Base-by-base conservation (phyloP, 23 tunicate species). In the Halocynthia roretzi region DNA sequence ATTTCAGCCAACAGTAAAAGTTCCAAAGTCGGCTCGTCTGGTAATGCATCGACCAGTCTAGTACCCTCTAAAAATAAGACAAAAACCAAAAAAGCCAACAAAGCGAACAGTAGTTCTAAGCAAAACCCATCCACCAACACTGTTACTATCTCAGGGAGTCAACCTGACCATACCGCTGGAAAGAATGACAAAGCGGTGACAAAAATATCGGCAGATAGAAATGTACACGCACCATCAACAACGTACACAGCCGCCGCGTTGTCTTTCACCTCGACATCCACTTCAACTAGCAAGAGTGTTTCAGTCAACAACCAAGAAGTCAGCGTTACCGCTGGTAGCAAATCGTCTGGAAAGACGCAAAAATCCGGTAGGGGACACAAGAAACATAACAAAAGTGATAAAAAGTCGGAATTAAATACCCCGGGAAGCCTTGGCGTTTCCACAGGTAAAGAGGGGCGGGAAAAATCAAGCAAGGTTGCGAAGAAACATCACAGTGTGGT, bases 311-410 rank as follows among this genome's bases (percentile, higher is more conserved):
- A 31, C 44, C 44, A 31, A 31, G 44, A 40, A 15, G 70, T 20
- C 19, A 65, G 5, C 9, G 19, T 11, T 10, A 65, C 22, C 5
- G 10, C 70, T 65, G 70, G n/a, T 15, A 65, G 70, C 19, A 65
- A 52, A 53, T 20, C 78, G 55, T 53, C 62, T 22, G 44, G 44
- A 31, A 31, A 31, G 44, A 31, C 44, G 44, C 44, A 31, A 4
- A 74, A 74, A n/a, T 9, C 78, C 8, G 56, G 78, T 10, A 23
- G 78, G 15, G n/a, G 63, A 17, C 56, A 74, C 10, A 74, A 74
- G 56, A 74, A 74, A 6, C 78, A 74, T 56, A 49, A 49, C n/a
- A 74, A 56, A 54, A 65, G 5, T 8, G 78, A 74, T 12, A 74
- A 56, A n/a, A 53, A 54, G 7, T 5, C 62, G 5, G 78, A 74